Evolutionary conservation across 2,797 vertebrate species (phyloP).

Genomic region (Sparus aurata): DNA sequence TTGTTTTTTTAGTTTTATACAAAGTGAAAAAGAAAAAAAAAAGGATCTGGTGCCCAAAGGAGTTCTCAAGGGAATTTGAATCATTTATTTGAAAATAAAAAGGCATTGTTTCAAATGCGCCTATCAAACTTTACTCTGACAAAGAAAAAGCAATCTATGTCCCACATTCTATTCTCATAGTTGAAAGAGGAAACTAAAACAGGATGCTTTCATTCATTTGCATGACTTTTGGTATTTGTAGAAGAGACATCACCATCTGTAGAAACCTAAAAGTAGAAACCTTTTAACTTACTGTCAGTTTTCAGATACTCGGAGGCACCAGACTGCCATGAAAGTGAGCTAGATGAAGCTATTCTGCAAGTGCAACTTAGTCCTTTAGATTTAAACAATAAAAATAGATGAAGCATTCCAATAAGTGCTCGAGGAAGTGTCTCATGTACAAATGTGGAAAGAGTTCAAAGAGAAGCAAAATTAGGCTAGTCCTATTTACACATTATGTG

Average conservation of each 20-base stretch:
- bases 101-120: constrained; percentile 61
- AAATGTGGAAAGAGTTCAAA: constrained; percentile 45
- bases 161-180: constrained; percentile 62
- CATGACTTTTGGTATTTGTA: constrained; percentile 55
- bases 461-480: constrained; percentile 42
- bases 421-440: constrained; percentile 47
- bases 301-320: constrained; percentile 48
- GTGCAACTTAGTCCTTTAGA: constrained; percentile 75
- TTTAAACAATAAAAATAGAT: constrained; percentile 63
- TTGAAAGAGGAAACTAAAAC: constrained; percentile 70
- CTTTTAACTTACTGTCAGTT: constrained; percentile 64
- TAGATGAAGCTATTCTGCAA: constrained; percentile 56
- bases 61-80: constrained; percentile 64
- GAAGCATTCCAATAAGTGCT: constrained; percentile 78
- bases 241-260: constrained; percentile 49
- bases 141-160: constrained; percentile 57
- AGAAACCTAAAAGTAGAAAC: constrained; percentile 69
- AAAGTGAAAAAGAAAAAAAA: constrained; percentile 47
- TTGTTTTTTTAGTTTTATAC: constrained; percentile 34
- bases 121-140: constrained; percentile 71
- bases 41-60: constrained; percentile 58
- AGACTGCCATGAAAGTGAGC: constrained; percentile 52
- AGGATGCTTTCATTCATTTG: constrained; percentile 66
- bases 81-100: constrained; percentile 83
- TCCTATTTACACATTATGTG: constrained; percentile 57